phyloP scores from a whole-genome alignment of 2,113 vertebrate species.

The Cisticola juncidis region DNA sequence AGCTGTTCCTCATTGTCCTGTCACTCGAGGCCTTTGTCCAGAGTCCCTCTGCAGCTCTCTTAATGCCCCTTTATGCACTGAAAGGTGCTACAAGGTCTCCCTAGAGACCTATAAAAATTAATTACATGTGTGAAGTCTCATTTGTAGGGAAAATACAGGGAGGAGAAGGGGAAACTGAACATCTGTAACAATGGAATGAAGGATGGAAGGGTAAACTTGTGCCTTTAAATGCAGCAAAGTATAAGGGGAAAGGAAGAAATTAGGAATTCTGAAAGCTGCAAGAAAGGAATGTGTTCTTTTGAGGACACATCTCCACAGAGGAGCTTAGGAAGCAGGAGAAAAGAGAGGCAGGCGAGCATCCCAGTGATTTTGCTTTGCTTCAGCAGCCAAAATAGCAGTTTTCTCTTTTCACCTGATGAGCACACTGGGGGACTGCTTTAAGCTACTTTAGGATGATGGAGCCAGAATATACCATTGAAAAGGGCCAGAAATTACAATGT shows the following conservation, averaged over 20 bases:
- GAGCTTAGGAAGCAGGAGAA: background rate
- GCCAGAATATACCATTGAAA: background rate
- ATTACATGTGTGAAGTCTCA: background rate
- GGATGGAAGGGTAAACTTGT: background rate
- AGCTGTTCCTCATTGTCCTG: background rate
- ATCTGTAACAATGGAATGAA: background rate
- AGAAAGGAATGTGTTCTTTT: background rate
- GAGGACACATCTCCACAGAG: background rate
- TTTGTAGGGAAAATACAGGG: background rate
- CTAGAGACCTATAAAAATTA: background rate
- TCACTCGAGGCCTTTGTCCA: background rate
- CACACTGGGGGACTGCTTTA: background rate
- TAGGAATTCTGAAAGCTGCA: background rate
- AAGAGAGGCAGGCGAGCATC: background rate
- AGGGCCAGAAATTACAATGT: background rate
- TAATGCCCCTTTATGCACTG: background rate
- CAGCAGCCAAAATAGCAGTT: background rate
- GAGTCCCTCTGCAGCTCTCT: background rate
- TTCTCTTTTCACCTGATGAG: background rate
- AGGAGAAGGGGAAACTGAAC: background rate
- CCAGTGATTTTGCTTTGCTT: background rate
- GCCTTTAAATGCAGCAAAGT: background rate
- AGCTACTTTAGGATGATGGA: background rate
- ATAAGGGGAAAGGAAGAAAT: background rate
- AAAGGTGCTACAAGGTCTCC: background rate